Conservation (phyloP, 2,797 vertebrate species). For the Pristis pectinata region DNA sequence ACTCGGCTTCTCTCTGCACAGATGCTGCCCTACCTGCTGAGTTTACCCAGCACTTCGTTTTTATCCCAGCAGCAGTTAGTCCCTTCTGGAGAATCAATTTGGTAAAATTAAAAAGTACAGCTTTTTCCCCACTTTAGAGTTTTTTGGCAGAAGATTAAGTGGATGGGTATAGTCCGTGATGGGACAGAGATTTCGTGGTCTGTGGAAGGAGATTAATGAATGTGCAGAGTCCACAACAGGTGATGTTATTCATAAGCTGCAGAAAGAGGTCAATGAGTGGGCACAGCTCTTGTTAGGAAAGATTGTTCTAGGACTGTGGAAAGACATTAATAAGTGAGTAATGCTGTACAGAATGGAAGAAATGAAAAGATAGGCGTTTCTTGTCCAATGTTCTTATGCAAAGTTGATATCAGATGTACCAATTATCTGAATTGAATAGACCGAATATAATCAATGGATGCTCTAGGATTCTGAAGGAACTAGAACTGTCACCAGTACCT, state of each 20-base stretch:
- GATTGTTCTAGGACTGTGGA: not conserved
- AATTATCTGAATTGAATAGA: not conserved
- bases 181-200: not conserved
- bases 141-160: not conserved
- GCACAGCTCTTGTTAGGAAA: not conserved
- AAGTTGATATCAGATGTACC: not conserved
- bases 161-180: not conserved
- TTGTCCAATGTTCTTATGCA: not conserved
- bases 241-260: not conserved
- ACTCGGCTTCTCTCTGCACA: too few relatives aligned
- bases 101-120: not conserved
- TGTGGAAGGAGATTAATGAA: not conserved
- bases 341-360: not conserved
- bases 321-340: not conserved
- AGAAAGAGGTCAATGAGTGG: not conserved
- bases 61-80: not conserved
- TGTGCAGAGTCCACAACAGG: not conserved
- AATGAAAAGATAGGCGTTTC: not conserved
- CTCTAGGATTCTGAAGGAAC: not conserved
- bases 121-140: not conserved
- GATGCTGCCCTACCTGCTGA: too few relatives aligned
- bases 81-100: too few relatives aligned
- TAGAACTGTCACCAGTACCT: not conserved
- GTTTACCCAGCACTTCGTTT: too few relatives aligned
- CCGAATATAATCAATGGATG: not conserved